Evolutionary conservation across 2,888 invertebrate genomes (phyloP).

Genomic region (Deladenus siricidicola): DNA sequence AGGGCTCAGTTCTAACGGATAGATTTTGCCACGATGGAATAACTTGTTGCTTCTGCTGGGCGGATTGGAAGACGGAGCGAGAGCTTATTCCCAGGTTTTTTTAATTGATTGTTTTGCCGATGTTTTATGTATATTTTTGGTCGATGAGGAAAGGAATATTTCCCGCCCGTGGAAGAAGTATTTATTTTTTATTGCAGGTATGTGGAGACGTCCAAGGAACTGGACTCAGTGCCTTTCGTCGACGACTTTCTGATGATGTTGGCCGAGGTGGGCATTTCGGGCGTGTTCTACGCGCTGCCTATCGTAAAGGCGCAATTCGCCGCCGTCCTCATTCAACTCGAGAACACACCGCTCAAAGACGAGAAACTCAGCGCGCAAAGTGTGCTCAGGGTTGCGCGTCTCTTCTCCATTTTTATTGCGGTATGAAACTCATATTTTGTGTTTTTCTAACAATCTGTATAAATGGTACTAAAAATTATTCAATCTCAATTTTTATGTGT

Average conservation of each 20-base stretch:
- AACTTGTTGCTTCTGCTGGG: conserved; percentile 13
- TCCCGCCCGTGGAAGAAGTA: background rate
- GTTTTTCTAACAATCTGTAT: too few relatives aligned
- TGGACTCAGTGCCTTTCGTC: conserved; percentile 11
- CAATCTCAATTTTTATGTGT: background rate
- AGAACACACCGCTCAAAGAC: conserved; percentile 13
- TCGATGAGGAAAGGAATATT: background rate
- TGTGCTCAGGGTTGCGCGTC: background rate
- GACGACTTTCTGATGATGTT: conserved; percentile 14
- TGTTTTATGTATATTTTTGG: too few relatives aligned
- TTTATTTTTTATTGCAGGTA: background rate
- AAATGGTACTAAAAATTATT: too few relatives aligned
- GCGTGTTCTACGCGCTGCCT: conserved; percentile 11
- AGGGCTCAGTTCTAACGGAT: conserved; percentile 14
- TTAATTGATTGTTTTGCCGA: too few relatives aligned
- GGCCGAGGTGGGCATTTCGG: conserved; percentile 9
- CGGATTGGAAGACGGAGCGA: conserved; percentile 11
- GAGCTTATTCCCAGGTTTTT: conserved; percentile 10
- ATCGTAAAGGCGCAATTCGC: conserved; percentile 12
- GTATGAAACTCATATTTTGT: conserved; percentile 1
- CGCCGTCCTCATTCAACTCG: conserved; percentile 8
- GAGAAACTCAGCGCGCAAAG: background rate
- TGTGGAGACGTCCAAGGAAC: background rate
- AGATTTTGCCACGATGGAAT: conserved; percentile 12
- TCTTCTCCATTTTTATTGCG: conserved; percentile 9